Evolutionary conservation across 2,113 vertebrate species (phyloP).

Genomic region (Myotis davidii): DNA sequence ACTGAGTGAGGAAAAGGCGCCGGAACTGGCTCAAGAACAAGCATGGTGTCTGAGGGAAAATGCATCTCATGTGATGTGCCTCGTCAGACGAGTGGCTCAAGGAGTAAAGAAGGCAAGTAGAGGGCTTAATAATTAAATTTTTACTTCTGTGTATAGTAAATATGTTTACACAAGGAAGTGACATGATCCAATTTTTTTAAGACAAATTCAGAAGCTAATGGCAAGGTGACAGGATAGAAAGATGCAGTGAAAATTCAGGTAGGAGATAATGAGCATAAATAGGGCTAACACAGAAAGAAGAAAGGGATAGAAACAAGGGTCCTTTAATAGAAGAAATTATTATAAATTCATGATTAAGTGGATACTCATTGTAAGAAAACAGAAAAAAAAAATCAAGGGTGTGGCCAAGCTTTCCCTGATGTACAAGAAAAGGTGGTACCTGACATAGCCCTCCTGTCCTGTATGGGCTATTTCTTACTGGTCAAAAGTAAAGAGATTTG

Average conservation of each 20-base stretch:
- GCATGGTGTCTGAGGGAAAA: not conserved
- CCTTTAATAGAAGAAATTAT: not conserved
- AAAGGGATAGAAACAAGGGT: not conserved
- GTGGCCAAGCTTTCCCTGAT: not conserved
- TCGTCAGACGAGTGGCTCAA: not conserved
- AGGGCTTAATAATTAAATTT: not conserved
- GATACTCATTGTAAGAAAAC: conserved; percentile 1
- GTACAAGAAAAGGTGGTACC: not conserved
- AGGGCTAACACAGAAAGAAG: not conserved
- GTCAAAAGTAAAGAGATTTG: not conserved
- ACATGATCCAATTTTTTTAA: not conserved
- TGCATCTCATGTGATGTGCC: fast-evolving
- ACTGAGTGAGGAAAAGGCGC: not conserved
- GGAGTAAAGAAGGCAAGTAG: not conserved
- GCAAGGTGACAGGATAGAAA: not conserved
- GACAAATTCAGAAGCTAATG: not conserved
- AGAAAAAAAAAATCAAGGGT: not conserved
- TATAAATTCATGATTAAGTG: not conserved
- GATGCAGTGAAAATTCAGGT: not conserved
- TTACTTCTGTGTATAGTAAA: not conserved
- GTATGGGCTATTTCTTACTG: not conserved
- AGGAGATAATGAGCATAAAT: not conserved
- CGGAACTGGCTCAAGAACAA: not conserved
- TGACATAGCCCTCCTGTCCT: not conserved
- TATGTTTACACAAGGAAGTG: not conserved